Evolutionary conservation across 2,797 vertebrate genomes (phyloP).

Genomic region (Syngnathus acus): DNA sequence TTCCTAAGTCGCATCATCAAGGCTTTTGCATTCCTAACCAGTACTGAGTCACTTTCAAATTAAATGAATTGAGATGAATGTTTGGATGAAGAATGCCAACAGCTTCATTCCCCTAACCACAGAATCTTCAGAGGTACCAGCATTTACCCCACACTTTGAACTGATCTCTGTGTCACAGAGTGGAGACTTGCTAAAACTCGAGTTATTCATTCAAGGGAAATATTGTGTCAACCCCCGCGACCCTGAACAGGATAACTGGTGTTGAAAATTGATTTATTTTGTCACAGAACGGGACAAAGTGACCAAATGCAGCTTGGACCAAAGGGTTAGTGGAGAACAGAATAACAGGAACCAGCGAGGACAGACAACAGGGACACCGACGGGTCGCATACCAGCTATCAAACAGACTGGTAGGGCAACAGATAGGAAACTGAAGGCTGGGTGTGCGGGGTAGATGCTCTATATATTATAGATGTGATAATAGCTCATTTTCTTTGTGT

Average conservation of each 20-base stretch:
- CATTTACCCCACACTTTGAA: neutral
- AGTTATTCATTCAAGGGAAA: neutral
- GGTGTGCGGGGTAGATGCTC: too few relatives aligned
- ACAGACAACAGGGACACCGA: too few relatives aligned
- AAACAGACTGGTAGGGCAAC: too few relatives aligned
- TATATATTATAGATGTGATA: slow-evolving; percentile 14
- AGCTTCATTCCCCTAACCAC: neutral
- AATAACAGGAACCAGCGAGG: too few relatives aligned
- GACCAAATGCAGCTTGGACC: too few relatives aligned
- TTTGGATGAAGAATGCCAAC: neutral
- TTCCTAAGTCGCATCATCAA: neutral
- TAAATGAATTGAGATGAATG: neutral
- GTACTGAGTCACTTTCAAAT: neutral
- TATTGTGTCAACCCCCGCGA: too few relatives aligned
- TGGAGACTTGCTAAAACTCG: slow-evolving; percentile 4
- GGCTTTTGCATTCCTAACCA: neutral
- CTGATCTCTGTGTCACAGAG: slow-evolving; percentile 12
- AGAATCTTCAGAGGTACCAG: neutral
- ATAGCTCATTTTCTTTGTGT: slow-evolving; percentile 14
- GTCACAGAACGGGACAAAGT: too few relatives aligned
- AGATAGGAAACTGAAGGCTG: too few relatives aligned
- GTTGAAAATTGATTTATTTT: too few relatives aligned
- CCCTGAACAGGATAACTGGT: too few relatives aligned
- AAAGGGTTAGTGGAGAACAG: too few relatives aligned
- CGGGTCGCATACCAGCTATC: too few relatives aligned